Percentiles rank a stretch among this genome's conserved stretches.
These are phyloP conservation scores for Aphidius gifuensis DNA, from an alignment of 1,140 invertebrate genomes.

Conservation along the genomic window DNA sequence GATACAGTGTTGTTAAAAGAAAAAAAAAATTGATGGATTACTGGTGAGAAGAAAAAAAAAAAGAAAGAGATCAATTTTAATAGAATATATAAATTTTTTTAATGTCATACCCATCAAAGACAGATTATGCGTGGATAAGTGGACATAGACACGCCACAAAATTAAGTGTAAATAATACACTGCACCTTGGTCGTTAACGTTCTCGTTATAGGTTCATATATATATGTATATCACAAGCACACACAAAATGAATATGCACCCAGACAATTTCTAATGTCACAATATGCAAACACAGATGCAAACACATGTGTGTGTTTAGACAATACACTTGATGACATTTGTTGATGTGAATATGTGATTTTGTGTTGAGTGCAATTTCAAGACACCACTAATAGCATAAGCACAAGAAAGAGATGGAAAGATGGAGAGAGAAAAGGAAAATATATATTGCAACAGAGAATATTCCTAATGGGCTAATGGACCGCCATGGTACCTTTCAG, in stretches of 20 bases:
- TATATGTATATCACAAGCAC: too few species aligned
- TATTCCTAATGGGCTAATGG: constrained; percentile 25
- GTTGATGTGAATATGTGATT: constrained; percentile 15
- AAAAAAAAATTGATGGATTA: too few species aligned
- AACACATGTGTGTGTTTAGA: constrained; percentile 7
- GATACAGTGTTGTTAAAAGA: too few species aligned
- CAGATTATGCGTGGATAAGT: constrained; percentile 32
- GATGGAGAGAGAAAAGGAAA: too few species aligned
- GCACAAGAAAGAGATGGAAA: too few species aligned
- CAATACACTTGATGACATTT: constrained; percentile 8
- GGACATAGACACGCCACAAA: constrained; percentile 32
- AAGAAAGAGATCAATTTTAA: too few species aligned
- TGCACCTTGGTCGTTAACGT: constrained; percentile 31
- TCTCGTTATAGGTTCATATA: constrained; percentile 21
- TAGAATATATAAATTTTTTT: not conserved
- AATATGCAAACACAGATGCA: not conserved
- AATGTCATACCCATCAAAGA: constrained; percentile 23
- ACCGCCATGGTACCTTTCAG: constrained; percentile 18
- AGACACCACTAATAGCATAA: not conserved
- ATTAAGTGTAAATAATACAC: constrained; percentile 28
- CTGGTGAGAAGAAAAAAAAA: not conserved
- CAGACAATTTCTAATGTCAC: not conserved
- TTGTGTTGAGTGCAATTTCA: constrained; percentile 6
- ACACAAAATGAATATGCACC: constrained; percentile 26
- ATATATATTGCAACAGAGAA: too few species aligned